Evolutionary conservation across 2,888 invertebrate species (phyloP), one percentile per base, ranked within the genome.

Genomic region (Xanthia icteritia): DNA sequence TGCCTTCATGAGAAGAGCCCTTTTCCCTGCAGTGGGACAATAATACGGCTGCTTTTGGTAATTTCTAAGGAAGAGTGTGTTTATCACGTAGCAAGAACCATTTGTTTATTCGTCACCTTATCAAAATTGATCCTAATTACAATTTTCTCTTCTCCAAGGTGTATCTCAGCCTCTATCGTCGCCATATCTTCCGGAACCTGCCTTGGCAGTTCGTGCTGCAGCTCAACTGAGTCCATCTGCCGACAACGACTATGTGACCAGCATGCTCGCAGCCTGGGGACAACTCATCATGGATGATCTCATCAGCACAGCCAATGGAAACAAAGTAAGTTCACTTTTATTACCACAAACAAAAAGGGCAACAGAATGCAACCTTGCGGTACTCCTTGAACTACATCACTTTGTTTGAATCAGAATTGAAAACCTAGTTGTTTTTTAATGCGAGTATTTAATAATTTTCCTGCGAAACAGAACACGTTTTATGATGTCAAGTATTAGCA

Each of bases 211-310:
- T 5, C 94, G 91, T 6, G 96, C 97, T 3, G 96, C 97, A 2
- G 94, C 97, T 42, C 97, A 97, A 86, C 95, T 96, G 79, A 96
- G 97, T 31, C 96, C 97, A 48, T 94, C 97, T 27, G 93, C 95
- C 0, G 96, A 97, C 67, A 98, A 98, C 92, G 98, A 98, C 86
- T 98, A 98, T 85, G 97, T 98, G 54, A 98, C 98, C 48, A 98
- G 98, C 88, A 97, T 98, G 90, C 94, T 98, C 67, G 98, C 98
- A 0, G 97, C 98, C 0, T 98, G 98, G 98, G 98, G 98, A 64
- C 98, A 98, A 89, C 93, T 98, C 45, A 92, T 98, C 42, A 96
- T 98, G 87, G 97, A 97, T 81, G 98, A 98, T 91, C 96, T 98
- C 69, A 97, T 98, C 13, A 97, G 97, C 71, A 98, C 98, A 11